A percentile compares a stretch with the other conserved stretches of the same genome.
phyloP scores from a whole-genome alignment of 1,140 invertebrate species.

The Lutraria rhynchaena region DNA sequence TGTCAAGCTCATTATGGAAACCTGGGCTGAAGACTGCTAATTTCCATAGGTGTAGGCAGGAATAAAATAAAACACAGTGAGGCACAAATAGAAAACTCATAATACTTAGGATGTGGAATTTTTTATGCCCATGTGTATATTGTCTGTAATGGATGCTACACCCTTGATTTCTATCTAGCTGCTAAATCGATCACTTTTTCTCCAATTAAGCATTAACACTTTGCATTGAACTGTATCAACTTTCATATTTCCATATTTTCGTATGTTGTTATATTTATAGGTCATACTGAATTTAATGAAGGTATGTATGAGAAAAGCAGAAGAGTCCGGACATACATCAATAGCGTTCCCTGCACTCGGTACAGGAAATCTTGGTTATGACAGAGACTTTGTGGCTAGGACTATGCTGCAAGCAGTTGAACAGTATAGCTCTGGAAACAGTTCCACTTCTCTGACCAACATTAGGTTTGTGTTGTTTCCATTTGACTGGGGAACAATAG shows the following conservation, averaged over 20 bases:
- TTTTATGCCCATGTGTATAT: background rate
- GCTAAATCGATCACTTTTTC: background rate
- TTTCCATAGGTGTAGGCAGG: too few species aligned
- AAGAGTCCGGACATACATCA: conserved; percentile 22
- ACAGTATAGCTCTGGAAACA: conserved; percentile 12
- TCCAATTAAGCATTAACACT: background rate
- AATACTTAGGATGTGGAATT: background rate
- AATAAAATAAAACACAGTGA: too few species aligned
- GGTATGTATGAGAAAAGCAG: conserved; percentile 52
- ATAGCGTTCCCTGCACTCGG: conserved; percentile 68
- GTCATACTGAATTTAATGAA: conserved; percentile 35
- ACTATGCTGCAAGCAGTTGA: conserved; percentile 59
- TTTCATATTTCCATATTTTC: too few species aligned
- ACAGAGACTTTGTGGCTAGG: conserved; percentile 58
- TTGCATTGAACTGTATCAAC: too few species aligned
- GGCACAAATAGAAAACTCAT: too few species aligned
- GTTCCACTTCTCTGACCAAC: conserved; percentile 13
- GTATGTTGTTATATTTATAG: conserved; percentile 54
- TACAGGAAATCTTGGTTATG: conserved; percentile 60
- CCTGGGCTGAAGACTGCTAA: too few species aligned
- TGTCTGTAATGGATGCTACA: background rate
- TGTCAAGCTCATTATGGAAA: too few species aligned
- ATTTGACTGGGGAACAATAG: conserved; percentile 25
- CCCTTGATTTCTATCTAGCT: background rate
- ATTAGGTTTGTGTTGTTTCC: conserved; percentile 65